Evolutionary conservation across 2,113 vertebrate species (phyloP), one percentile per base, ranked within the genome.

Genomic region (Ariopsis seemanni): DNA sequence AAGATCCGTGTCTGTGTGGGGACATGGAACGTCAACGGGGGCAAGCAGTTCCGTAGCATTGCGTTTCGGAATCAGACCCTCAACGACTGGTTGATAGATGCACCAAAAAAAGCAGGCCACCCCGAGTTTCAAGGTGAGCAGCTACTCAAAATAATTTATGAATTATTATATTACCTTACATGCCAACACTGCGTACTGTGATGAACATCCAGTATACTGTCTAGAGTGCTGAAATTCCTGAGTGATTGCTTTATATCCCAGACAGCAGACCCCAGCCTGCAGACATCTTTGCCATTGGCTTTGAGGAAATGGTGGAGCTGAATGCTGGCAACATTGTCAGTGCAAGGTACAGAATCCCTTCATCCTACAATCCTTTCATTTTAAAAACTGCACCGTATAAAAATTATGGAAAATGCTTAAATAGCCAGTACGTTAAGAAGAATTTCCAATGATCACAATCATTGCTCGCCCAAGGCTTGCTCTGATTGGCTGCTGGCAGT

Each of bases 231-330:
- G 42, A 71, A 20, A 22, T 50, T 63, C 18, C n/a, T 8, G 22
- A 53, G 17, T 85, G 25, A 57, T 2, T 62, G 58, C 65, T 88
- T 58, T 89, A 22, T 63, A 88, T 83, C 55, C 58, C 89, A 99
- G 98, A 98, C 94, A 95, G 90, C 91, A 97, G 96, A 95, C 94
- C 94, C 89, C 97, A 96, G 62, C 97, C 97, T 22, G 95, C 96
- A 22, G 98, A 99, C 89, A 97, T 99, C 91, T 99, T 99, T 95
- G 98, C 97, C 84, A 99, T 99, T 83, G 98, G 98, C 80, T 99
- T 99, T 96, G 98, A 99, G 94, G 98, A 99, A 95, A 99, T 99
- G 98, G 98, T 99, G 88, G 98, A 99, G 91, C 93, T 99, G 92
- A 99, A 99, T 91, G 98, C 98, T 82, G 98, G 98, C 42, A 99